Evolutionary conservation across 92 coral and sea anemone species (phyloP).

Genomic region (Porites evermanni): DNA sequence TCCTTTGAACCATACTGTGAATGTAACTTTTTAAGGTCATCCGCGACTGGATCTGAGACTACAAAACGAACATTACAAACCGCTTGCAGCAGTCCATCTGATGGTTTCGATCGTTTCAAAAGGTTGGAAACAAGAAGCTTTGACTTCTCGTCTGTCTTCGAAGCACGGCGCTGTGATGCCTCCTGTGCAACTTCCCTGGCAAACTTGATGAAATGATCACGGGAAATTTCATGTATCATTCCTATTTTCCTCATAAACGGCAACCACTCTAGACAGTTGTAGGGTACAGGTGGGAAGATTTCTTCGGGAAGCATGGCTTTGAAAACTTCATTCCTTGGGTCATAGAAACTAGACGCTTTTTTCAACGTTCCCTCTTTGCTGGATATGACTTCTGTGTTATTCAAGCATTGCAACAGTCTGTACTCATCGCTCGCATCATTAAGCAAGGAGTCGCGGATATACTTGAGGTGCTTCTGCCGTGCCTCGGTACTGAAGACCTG

Average conservation of each 20-base stretch:
- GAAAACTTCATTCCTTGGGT: conserved; percentile 43
- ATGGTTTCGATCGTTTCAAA: conserved; percentile 16
- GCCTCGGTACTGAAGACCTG: conserved; percentile 31
- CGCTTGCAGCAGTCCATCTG: conserved; percentile 28
- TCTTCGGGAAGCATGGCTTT: conserved; percentile 43
- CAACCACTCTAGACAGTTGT: conserved; percentile 46
- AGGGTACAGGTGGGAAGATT: conserved; percentile 73
- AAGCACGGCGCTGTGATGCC: conserved; percentile 15
- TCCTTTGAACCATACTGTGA: conserved; percentile 42
- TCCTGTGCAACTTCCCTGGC: conserved; percentile 62
- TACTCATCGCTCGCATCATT: background rate
- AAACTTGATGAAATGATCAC: conserved; percentile 38
- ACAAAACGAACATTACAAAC: conserved; percentile 59
- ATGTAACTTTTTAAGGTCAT: conserved; percentile 31
- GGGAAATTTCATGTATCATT: conserved; percentile 48
- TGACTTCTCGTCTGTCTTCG: conserved; percentile 60
- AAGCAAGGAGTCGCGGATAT: conserved; percentile 3
- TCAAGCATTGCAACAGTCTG: conserved; percentile 10
- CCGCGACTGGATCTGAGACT: conserved; percentile 34
- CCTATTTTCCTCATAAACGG: conserved; percentile 62
- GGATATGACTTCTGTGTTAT: conserved; percentile 16
- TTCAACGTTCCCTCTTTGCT: background rate
- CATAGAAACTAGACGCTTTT: conserved; percentile 28
- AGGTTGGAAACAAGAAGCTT: conserved; percentile 47
- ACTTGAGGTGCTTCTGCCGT: conserved; percentile 40